phyloP scores from a whole-genome alignment of 1,140 invertebrate genomes.

The Charaxes varanes region DNA sequence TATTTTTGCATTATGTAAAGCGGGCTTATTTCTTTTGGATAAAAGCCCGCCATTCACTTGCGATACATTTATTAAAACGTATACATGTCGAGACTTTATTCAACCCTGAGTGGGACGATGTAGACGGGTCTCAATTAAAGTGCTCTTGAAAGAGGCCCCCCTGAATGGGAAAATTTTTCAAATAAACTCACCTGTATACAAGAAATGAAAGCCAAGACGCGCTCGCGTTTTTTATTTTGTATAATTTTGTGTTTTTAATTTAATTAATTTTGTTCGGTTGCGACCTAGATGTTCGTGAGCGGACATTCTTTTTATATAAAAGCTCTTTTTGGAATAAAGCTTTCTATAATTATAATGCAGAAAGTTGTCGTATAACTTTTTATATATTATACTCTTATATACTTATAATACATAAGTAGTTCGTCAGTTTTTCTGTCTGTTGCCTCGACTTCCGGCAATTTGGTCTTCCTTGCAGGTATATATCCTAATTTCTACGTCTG shows the following conservation, averaged over 20 bases:
- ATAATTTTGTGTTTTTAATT: slow-evolving; percentile 19
- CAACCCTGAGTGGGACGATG: slow-evolving; percentile 56
- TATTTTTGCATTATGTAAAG: slow-evolving; percentile 60
- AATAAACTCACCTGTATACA: slow-evolving; percentile 36
- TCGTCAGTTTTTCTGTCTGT: too few species aligned
- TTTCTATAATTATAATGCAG: too few species aligned
- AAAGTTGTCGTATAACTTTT: too few species aligned
- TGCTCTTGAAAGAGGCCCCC: slow-evolving; percentile 40
- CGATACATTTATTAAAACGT: slow-evolving; percentile 71
- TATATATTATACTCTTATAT: too few species aligned
- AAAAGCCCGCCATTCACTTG: slow-evolving; percentile 61
- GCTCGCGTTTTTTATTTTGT: slow-evolving; percentile 22
- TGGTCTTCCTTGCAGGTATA: too few species aligned
- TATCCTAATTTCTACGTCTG: too few species aligned
- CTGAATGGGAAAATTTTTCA: slow-evolving; percentile 37
- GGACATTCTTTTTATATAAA: slow-evolving; percentile 3
- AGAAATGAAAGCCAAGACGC: slow-evolving; percentile 36
- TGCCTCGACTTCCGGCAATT: too few species aligned
- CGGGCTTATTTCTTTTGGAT: slow-evolving; percentile 46
- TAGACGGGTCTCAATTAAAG: slow-evolving; percentile 61
- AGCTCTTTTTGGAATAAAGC: too few species aligned
- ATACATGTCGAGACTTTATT: slow-evolving; percentile 45
- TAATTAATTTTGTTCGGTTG: slow-evolving; percentile 9
- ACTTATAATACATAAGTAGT: too few species aligned
- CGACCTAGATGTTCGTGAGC: too few species aligned